Base-by-base conservation (phyloP, 2,113 vertebrate genomes). In the Oriolus oriolus region DNA sequence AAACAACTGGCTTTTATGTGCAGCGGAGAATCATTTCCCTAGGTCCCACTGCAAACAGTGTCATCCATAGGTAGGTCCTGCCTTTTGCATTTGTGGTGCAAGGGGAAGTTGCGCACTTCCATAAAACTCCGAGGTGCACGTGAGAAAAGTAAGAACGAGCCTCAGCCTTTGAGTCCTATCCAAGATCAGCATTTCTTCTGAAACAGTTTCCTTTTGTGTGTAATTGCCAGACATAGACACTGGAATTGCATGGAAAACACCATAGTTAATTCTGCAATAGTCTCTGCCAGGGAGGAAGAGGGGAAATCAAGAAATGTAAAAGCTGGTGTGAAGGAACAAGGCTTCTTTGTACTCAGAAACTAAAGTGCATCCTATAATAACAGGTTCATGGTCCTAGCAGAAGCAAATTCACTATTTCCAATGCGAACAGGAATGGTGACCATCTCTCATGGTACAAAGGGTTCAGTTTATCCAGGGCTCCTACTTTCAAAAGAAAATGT, bases 61-160 rank as follows among this genome's bases (percentile, higher is more conserved):
- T 10, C 24, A 45, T 35, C 13, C 35, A 14, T 3, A 50, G 15
- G 35, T 52, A 44, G 11, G 4, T 33, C 19, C 30, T 78, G n/a
- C 16, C 8, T 75, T 77, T 24, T 42, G 23, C 10, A 7, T n/a
- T 63, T 76, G 19, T 30, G 11, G 17, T 47, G 11, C 21, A 42
- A 78, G 15, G 9, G 3, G 6, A 84, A 82, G 9, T 23, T 64
- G 4, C 0, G 3, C 1, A 1, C 21, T 69, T 86, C 47, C 22
- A 11, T 54, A 59, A 90, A 42, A 73, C 7, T n/a, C 3, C 0
- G 3, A 59, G 35, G 22, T 47, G 19, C 35, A 26, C 24, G 11
- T n/a, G 7, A 11, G 37, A 74, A 76, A 80, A 70, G 9, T 8
- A 71, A 37, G 33, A 69, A 28, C 0, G 0, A 76, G 1, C 2